phyloP scores from a whole-genome alignment of 2,797 vertebrate species.

The Austrolebias charrua region DNA sequence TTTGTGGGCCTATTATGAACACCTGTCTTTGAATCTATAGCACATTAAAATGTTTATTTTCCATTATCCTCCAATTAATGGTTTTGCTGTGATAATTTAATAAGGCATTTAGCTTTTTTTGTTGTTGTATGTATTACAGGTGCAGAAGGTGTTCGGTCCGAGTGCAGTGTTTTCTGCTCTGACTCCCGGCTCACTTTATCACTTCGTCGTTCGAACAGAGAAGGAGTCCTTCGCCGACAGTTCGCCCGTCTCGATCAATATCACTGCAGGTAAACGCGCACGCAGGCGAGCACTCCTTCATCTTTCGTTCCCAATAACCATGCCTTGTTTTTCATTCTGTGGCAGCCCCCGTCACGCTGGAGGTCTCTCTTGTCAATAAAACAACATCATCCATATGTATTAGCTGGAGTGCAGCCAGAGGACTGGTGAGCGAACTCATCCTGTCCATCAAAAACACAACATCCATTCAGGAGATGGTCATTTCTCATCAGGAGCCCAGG shows the following conservation, averaged over 20 bases:
- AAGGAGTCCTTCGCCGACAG: conserved; percentile 86
- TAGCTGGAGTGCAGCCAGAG: conserved; percentile 71
- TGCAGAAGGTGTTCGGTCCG: conserved; percentile 82
- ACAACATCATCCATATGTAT: conserved; percentile 78
- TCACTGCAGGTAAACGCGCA: conserved; percentile 79
- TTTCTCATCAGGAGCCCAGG: conserved; percentile 71
- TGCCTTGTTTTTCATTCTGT: conserved; percentile 26
- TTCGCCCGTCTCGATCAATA: conserved; percentile 69
- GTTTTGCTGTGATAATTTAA: conserved; percentile 5
- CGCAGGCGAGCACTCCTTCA: background rate
- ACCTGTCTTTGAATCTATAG: conserved; percentile 9
- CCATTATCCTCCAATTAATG: background rate
- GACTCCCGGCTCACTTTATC: conserved; percentile 77
- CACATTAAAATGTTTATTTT: conserved; percentile 3
- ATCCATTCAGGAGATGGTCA: conserved; percentile 67
- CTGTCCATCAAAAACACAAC: conserved; percentile 80
- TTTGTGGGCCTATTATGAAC: conserved; percentile 9
- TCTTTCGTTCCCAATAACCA: conserved; percentile 15
- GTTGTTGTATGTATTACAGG: conserved; percentile 65
- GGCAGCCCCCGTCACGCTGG: conserved; percentile 77
- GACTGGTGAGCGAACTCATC: conserved; percentile 72
- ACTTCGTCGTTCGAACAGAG: conserved; percentile 82
- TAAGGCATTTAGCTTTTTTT: too few species aligned
- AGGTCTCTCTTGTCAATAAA: conserved; percentile 78
- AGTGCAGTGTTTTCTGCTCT: conserved; percentile 75